These are phyloP conservation scores for Polypedilum vanderplanki DNA, from an alignment of 1,140 invertebrate genomes.

Conservation along the genomic window DNA sequence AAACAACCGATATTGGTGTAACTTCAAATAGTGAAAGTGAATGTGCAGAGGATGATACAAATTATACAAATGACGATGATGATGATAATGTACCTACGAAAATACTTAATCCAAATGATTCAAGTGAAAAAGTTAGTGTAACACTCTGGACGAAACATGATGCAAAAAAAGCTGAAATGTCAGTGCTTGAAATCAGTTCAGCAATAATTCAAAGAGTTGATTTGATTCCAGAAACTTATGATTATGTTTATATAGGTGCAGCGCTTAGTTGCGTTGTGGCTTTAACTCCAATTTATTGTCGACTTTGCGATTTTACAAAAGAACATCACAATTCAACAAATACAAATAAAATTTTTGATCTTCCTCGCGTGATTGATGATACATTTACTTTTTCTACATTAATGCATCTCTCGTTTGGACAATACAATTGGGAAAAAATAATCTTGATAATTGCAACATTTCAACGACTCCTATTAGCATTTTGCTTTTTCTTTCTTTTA, in stretches of 20 bases:
- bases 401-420: slow-evolving; percentile 40
- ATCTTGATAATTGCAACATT: slow-evolving; percentile 39
- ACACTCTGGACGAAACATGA: slow-evolving; percentile 87
- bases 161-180: slow-evolving; percentile 85
- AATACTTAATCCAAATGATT: slow-evolving; percentile 59
- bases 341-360: slow-evolving; percentile 44
- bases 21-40: slow-evolving; percentile 76
- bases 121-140: slow-evolving; percentile 82
- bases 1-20: slow-evolving; percentile 67
- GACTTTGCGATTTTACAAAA: slow-evolving; percentile 45
- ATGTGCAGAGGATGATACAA: slow-evolving; percentile 50
- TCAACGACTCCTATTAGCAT: slow-evolving; percentile 62
- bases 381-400: slow-evolving; percentile 39
- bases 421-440: slow-evolving; percentile 41
- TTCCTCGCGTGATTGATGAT: slow-evolving; percentile 35
- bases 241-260: slow-evolving; percentile 71
- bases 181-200: slow-evolving; percentile 88
- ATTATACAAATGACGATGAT: slow-evolving; percentile 52
- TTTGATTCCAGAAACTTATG: slow-evolving; percentile 67
- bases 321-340: slow-evolving; percentile 23
- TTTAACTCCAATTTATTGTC: slow-evolving; percentile 51
- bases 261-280: slow-evolving; percentile 51
- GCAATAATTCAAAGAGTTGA: slow-evolving; percentile 86
- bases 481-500: slow-evolving; percentile 81
- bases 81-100: slow-evolving; percentile 65